Base-by-base conservation (phyloP, 2,113 vertebrate genomes). In the Phyllostomus hastatus region DNA sequence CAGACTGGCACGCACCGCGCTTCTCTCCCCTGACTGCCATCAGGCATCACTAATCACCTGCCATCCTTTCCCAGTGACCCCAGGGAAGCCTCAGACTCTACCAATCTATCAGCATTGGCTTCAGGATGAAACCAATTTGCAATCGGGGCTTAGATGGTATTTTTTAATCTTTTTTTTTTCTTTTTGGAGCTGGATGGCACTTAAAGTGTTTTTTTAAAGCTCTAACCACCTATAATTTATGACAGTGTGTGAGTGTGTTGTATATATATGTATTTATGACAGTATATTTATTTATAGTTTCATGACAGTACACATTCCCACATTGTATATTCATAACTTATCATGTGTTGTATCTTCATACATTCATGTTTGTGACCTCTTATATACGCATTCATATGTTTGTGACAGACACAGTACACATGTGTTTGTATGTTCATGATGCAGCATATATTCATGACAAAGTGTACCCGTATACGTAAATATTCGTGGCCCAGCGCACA, bases 401-500 rank as follows among this genome's bases (percentile, higher is more conserved):
- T 28, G 10, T 10, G 83, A 48, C 46, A 17, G 64, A 16, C 28
- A 19, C 24, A 15, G 52, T 16, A 0, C 24, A 22, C 16, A 28
- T 31, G 31, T 7, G 28, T 6, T 4, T 8, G 0, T 22, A 5
- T 66, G 38, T 46, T 87, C 31, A 14, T 0, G 20, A 17, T 43
- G n/a, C 12, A 54, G 52, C 43, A 1, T 10, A 3, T 31, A 17
- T 28, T 50, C 31, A 28, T 33, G 12, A 2, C 26, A 38, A 24
- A 1, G 28, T 14, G 0, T 10, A 19, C 2, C 41, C 28, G 7
- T 4, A 10, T 6, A 14, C 24, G 31, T 41, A 8, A 14, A 19
- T 10, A 1, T 57, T 15, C 38, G 26, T 82, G 67, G 72, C 57
- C 73, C 26, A 2, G 41, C 24, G 10, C 28, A 20, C 10, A 2